phyloP scores from a whole-genome alignment of 2,113 vertebrate species.

The Python bivittatus region DNA sequence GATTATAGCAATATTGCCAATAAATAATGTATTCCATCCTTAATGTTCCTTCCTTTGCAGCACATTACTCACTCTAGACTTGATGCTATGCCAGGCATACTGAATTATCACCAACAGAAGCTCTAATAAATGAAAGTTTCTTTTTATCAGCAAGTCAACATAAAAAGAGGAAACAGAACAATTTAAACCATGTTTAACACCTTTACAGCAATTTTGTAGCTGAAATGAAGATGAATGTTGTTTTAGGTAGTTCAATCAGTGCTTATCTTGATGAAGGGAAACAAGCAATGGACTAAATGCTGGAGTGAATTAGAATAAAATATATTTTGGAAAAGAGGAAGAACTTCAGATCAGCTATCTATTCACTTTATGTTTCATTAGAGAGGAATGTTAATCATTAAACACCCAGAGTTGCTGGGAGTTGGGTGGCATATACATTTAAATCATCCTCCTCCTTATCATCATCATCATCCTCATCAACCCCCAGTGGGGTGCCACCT shows the following conservation, averaged over 20 bases:
- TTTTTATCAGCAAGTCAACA: slow-evolving; percentile 55
- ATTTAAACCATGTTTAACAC: slow-evolving; percentile 69
- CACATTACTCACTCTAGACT: slow-evolving; percentile 56
- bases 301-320: slow-evolving; percentile 72
- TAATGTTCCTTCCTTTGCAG: slow-evolving; percentile 63
- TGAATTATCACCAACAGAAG: slow-evolving; percentile 61
- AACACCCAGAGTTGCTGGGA: slow-evolving; percentile 33
- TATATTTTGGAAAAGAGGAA: slow-evolving; percentile 65
- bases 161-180: slow-evolving; percentile 62
- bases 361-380: slow-evolving; percentile 74
- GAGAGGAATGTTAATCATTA: slow-evolving; percentile 88
- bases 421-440: not conserved
- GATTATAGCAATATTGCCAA: slow-evolving; percentile 51
- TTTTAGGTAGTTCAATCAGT: slow-evolving; percentile 63
- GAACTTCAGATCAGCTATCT: slow-evolving; percentile 72
- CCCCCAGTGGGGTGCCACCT: too few relatives aligned
- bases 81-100: slow-evolving; percentile 52
- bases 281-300: slow-evolving; percentile 63
- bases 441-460: too few relatives aligned
- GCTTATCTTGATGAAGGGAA: slow-evolving; percentile 71
- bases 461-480: too few relatives aligned
- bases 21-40: slow-evolving; percentile 70
- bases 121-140: slow-evolving; percentile 58
- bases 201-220: slow-evolving; percentile 67
- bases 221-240: slow-evolving; percentile 72